A percentile compares a stretch with the other conserved stretches of the same genome.
phyloP scores from a whole-genome alignment of 2,797 vertebrate genomes.

The Melanotaenia maccullochi region DNA sequence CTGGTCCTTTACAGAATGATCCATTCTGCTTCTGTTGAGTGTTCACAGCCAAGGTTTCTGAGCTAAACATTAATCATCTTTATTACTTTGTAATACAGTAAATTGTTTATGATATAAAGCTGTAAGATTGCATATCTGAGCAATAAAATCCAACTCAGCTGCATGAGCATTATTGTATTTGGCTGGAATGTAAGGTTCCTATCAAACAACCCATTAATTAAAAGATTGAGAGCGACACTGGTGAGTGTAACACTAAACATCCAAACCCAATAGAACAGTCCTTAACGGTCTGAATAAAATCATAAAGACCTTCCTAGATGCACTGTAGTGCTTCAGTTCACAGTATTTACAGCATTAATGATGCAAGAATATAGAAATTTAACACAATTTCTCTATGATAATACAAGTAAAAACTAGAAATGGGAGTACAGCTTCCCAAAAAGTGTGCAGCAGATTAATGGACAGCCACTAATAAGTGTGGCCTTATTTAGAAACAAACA shows the following conservation, averaged over 20 bases:
- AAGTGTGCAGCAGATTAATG: slow-evolving; percentile 3
- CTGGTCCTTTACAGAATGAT: neutral
- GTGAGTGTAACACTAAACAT: neutral
- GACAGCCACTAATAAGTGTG: slow-evolving; percentile 19
- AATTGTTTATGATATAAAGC: slow-evolving; percentile 28
- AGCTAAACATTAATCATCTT: slow-evolving; percentile 33
- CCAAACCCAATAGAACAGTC: slow-evolving; percentile 11
- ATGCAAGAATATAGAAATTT: neutral
- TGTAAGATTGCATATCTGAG: slow-evolving; percentile 6
- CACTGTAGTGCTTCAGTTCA: neutral
- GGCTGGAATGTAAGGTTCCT: slow-evolving; percentile 2
- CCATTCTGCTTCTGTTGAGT: slow-evolving; percentile 4
- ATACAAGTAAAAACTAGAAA: neutral
- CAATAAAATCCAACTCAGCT: slow-evolving; percentile 35
- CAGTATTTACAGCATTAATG: slow-evolving; percentile 6
- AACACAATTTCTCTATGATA: neutral
- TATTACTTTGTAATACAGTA: slow-evolving; percentile 32
- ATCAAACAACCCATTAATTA: slow-evolving; percentile 17
- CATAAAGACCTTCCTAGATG: slow-evolving; percentile 13
- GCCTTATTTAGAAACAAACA: slow-evolving; percentile 23
- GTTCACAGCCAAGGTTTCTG: slow-evolving; percentile 25
- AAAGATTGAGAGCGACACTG: slow-evolving; percentile 14
- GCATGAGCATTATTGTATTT: slow-evolving; percentile 16
- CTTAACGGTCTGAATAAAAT: slow-evolving; percentile 19
- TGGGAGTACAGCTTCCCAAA: neutral